phyloP scores from a whole-genome alignment of 2,113 vertebrate genomes.

The Orthonyx spaldingii region DNA sequence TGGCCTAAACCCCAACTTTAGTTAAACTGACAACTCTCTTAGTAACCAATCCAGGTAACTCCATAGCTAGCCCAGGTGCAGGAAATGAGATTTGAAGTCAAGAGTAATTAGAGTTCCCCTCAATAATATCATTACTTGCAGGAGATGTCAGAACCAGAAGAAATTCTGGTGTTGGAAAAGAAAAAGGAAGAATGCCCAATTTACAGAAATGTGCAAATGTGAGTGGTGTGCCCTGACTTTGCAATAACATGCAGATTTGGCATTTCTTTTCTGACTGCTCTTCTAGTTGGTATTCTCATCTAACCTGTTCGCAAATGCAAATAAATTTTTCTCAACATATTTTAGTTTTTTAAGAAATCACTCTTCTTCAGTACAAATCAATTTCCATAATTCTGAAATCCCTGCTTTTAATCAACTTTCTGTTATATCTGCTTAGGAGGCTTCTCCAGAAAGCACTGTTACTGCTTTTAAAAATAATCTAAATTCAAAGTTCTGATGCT shows the following conservation, averaged over 20 bases:
- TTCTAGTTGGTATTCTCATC: background rate
- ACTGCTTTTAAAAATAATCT: background rate
- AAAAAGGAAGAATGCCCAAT: background rate
- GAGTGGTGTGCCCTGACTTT: background rate
- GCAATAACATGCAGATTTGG: background rate
- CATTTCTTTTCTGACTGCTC: background rate
- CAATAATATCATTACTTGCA: background rate
- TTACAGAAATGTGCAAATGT: background rate
- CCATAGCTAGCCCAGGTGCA: background rate
- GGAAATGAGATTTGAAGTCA: background rate
- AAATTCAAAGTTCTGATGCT: background rate
- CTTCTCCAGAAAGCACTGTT: background rate
- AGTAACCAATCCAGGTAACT: background rate
- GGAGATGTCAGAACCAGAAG: background rate
- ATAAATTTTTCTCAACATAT: background rate
- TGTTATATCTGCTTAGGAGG: background rate
- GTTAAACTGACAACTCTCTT: background rate
- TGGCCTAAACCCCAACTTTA: background rate
- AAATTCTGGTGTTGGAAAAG: background rate
- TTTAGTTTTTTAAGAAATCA: background rate
- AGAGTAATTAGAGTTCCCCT: background rate
- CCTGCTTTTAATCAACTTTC: background rate
- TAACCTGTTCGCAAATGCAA: background rate
- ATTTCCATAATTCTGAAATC: background rate
- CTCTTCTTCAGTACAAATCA: background rate